These are phyloP conservation scores for Petrophora chlorosata DNA, from an alignment of 2,888 invertebrate genomes.

Conservation along the genomic window DNA sequence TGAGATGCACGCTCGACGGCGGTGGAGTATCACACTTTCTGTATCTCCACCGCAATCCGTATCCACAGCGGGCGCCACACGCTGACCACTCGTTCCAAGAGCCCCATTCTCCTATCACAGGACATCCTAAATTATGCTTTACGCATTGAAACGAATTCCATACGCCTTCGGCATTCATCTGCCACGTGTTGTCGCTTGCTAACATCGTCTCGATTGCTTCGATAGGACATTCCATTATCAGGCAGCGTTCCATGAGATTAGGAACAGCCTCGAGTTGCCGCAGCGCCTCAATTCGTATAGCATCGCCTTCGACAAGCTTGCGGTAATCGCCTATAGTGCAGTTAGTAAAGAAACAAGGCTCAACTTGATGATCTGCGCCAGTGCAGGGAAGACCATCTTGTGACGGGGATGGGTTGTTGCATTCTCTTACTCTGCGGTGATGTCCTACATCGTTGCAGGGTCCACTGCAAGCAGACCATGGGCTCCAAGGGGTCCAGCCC, in stretches of 20 bases:
- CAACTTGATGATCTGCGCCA: slow-evolving; percentile 65
- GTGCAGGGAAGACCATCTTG: slow-evolving; percentile 69
- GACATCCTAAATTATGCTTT: slow-evolving; percentile 78
- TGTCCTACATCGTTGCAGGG: slow-evolving; percentile 74
- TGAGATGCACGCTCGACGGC: slow-evolving; percentile 58
- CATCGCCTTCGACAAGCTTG: slow-evolving; percentile 59
- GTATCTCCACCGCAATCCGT: slow-evolving; percentile 65
- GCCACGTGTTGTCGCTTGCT: slow-evolving; percentile 67
- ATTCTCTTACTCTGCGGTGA: slow-evolving; percentile 63
- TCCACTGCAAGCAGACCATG: slow-evolving; percentile 74
- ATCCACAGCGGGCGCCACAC: slow-evolving; percentile 72
- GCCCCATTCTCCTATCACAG: slow-evolving; percentile 72
- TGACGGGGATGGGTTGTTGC: slow-evolving; percentile 72
- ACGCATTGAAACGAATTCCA: slow-evolving; percentile 81
- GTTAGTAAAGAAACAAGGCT: slow-evolving; percentile 67
- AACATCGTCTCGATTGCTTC: slow-evolving; percentile 69
- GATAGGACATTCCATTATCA: slow-evolving; percentile 71
- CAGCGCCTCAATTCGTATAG: slow-evolving; percentile 60
- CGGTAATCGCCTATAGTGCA: slow-evolving; percentile 71
- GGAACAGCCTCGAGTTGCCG: slow-evolving; percentile 68
- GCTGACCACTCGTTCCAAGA: slow-evolving; percentile 69
- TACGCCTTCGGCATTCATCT: slow-evolving; percentile 61
- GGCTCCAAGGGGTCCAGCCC: slow-evolving; percentile 75
- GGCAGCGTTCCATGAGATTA: slow-evolving; percentile 69
- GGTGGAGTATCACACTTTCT: slow-evolving; percentile 70